phyloP scores from a whole-genome alignment of 2,797 vertebrate species.

The Hoplostethus mediterraneus region DNA sequence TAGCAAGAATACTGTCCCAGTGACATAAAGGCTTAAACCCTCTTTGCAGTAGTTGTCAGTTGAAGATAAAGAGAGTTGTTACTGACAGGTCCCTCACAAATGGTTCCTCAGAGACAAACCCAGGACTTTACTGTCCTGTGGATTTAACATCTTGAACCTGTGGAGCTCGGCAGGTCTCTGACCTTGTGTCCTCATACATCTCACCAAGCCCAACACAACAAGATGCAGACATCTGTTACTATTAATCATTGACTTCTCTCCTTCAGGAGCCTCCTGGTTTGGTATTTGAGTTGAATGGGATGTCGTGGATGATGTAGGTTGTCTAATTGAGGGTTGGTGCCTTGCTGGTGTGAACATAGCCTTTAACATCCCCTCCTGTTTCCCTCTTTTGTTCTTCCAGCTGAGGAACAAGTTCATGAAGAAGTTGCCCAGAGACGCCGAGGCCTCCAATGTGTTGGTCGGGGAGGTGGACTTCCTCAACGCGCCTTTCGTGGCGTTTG shows the following conservation, averaged over 20 bases:
- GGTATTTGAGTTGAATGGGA: conserved; percentile 53
- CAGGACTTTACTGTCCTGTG: conserved; percentile 6
- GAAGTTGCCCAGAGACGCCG: conserved; percentile 96
- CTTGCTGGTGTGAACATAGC: conserved; percentile 62
- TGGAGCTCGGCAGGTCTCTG: conserved; percentile 34
- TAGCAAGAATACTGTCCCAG: background rate
- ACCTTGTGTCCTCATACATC: conserved; percentile 23
- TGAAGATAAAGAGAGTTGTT: background rate
- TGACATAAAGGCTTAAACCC: background rate
- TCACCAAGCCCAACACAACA: background rate
- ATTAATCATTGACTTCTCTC: background rate
- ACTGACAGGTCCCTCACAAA: background rate
- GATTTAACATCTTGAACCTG: conserved; percentile 31
- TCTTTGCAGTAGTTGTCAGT: background rate
- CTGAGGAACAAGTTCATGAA: conserved; percentile 99
- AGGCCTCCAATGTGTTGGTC: conserved; percentile 97
- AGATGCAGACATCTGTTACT: conserved; percentile 16
- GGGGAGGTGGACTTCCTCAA: conserved; percentile 98
- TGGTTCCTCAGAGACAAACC: conserved; percentile 1
- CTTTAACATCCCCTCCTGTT: conserved; percentile 25
- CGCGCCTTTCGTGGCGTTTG: conserved; percentile 94
- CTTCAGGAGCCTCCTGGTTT: conserved; percentile 20
- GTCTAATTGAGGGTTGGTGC: conserved; percentile 23
- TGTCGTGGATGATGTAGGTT: conserved; percentile 35
- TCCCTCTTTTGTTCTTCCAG: conserved; percentile 74